These are phyloP conservation scores for Bradypodion ventrale DNA, from an alignment of 2,797 vertebrate genomes.

Conservation along the genomic window DNA sequence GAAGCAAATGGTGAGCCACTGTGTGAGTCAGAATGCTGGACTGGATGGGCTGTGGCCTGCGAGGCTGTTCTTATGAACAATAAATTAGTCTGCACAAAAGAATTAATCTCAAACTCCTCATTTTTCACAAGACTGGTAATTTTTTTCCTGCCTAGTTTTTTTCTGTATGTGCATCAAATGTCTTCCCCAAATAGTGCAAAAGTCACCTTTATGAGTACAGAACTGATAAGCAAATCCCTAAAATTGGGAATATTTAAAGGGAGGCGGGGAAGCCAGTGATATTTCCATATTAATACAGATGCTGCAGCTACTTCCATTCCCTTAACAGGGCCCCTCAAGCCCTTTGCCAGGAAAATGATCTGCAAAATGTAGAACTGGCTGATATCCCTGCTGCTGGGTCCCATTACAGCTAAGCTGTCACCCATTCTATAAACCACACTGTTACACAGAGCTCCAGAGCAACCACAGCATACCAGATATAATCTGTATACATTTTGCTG, in stretches of 20 bases:
- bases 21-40: no score
- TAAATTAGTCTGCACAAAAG: neutral
- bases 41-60: no score
- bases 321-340: conserved; percentile 60
- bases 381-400: conserved; percentile 43
- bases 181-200: conserved; percentile 62
- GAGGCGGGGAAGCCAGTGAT: neutral
- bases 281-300: conserved; percentile 20
- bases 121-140: conserved; percentile 18
- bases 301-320: conserved; percentile 43
- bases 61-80: no score
- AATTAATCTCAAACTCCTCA: conserved; percentile 24
- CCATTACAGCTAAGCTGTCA: conserved; percentile 57
- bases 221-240: conserved; percentile 58
- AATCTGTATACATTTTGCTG: conserved; percentile 22
- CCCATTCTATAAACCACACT: conserved; percentile 47
- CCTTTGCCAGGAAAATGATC: conserved; percentile 54
- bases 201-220: conserved; percentile 51
- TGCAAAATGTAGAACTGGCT: conserved; percentile 41
- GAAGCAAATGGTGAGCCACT: no score
- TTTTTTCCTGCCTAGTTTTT: conserved; percentile 32
- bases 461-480: conserved; percentile 17
- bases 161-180: conserved; percentile 59
- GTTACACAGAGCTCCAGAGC: conserved; percentile 9
- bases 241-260: neutral